Percentiles rank a stretch among this genome's conserved stretches.
Conservation (phyloP, 2,113 vertebrate species). For the Cyanistes caeruleus region DNA sequence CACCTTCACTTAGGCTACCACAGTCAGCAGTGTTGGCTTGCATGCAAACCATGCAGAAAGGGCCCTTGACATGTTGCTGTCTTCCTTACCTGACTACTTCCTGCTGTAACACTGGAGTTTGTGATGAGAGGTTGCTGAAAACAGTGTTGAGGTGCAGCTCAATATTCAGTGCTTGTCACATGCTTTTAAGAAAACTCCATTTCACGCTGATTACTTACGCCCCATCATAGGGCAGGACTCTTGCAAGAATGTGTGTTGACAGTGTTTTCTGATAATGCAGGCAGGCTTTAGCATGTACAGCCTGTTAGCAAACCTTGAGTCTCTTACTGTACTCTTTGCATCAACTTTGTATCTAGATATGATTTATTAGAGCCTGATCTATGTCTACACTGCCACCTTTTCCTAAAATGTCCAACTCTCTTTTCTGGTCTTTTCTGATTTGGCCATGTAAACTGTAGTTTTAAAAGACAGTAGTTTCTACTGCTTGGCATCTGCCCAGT, state of each 20-base stretch:
- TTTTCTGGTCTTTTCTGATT: not conserved
- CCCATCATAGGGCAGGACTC: not conserved
- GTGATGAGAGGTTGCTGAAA: not conserved
- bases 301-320: not conserved
- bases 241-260: not conserved
- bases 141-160: not conserved
- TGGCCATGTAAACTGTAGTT: not conserved
- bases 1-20: not conserved
- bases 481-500: not conserved
- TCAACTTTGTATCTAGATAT: not conserved
- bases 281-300: not conserved
- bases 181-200: not conserved
- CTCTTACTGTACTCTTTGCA: not conserved
- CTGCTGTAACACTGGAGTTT: not conserved
- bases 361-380: not conserved
- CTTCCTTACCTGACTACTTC: not conserved
- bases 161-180: not conserved
- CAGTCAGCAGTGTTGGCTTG: not conserved
- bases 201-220: not conserved
- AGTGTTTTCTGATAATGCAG: not conserved
- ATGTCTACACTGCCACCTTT: not conserved
- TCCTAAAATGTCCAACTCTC: not conserved
- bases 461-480: not conserved
- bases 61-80: not conserved
- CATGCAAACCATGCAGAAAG: not conserved